Evolutionary conservation across 2,113 vertebrate species (phyloP), one percentile per base, ranked within the genome.

Genomic region (Fulica atra): DNA sequence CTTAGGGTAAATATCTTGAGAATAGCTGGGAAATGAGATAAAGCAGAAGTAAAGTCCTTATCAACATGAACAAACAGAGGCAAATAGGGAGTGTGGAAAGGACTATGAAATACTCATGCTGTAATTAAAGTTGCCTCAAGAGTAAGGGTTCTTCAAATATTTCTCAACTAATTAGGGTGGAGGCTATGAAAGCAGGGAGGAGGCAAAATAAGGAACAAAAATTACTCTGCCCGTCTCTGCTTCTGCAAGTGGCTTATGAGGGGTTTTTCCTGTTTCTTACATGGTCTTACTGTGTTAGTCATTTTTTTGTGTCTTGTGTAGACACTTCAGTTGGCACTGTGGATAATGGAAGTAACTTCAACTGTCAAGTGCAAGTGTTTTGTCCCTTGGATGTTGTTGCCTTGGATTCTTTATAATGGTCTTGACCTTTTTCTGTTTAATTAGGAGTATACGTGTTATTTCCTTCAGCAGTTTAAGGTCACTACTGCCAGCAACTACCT

Each of bases 131-230:
- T 61, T 83, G 69, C 61, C 51, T 86, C 51, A 86, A 77, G 59
- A 86, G 83, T 66, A 90, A 44, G 26, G 20, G 51, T 88, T 94
- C 71, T 93, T 95, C 65, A 92, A 51, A 71, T 93, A 83, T 66
- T 93, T 92, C 36, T 66, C 21, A 48, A 24, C 29, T 84, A 81
- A 44, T 93, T 86, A 81, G 69, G 68, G 72, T 74, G 46, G 83
- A 92, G 51, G 11, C 53, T 86, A 6, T 73, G 29, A 85, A 54
- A 72, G 65, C 85, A 72, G 44, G 33, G 38, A 93, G 44, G 38
- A 53, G 48, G 48, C 19, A 46, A 70, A 94, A 88, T 29, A 72
- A 71, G 24, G 42, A 59, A 70, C 78, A 13, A 46, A 88, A 94
- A 91, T 83, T 74, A 48, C 36, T 94, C 87, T 79, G 24, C 65